Percentiles rank a stretch among this genome's conserved stretches.
These are phyloP conservation scores for Triops longicaudatus DNA, from an alignment of 1,140 invertebrate genomes.

Conservation along the genomic window DNA sequence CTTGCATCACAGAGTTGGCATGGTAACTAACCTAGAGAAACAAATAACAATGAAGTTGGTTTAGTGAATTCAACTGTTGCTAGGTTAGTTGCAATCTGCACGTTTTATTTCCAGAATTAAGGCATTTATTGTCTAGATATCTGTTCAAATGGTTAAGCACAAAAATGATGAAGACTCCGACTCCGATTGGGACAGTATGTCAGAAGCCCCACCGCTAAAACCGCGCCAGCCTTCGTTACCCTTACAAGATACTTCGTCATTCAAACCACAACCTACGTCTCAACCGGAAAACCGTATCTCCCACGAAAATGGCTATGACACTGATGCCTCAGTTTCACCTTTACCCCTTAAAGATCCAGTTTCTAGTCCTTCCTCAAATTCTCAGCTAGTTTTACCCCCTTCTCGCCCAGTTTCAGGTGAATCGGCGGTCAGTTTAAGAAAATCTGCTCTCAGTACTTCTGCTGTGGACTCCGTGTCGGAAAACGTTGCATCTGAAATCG, in stretches of 20 bases:
- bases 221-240: neutral
- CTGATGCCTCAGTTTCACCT: neutral
- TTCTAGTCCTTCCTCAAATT: neutral
- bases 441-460: neutral
- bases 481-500: neutral
- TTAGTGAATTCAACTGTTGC: too few species aligned
- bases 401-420: neutral
- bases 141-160: neutral
- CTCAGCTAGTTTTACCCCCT: neutral
- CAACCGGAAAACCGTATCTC: neutral
- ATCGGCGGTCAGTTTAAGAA: neutral
- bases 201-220: slow-evolving; percentile 2
- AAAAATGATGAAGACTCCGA: neutral
- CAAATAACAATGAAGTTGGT: too few species aligned
- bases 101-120: neutral
- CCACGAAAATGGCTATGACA: neutral
- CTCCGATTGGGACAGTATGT: neutral
- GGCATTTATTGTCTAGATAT: neutral
- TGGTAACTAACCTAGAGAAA: too few species aligned
- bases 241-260: neutral
- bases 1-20: too few species aligned
- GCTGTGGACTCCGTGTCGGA: neutral
- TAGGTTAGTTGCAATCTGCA: too few species aligned
- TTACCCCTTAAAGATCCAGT: neutral
- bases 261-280: neutral